Conservation (phyloP, 2,797 vertebrate genomes). For the Lithobates sylvaticus region DNA sequence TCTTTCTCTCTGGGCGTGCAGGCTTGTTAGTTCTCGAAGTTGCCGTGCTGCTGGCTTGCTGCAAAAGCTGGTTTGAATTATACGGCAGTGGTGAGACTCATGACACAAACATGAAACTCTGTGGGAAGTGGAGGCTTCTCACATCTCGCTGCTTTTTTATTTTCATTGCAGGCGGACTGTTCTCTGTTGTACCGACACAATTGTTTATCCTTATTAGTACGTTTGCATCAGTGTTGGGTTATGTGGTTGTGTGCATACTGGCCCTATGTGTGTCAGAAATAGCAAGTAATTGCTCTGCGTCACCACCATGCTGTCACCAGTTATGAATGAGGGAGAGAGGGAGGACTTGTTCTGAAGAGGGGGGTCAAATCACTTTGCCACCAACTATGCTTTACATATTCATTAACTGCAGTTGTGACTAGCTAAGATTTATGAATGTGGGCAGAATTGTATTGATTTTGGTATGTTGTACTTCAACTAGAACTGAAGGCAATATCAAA, state of each 20-base stretch:
- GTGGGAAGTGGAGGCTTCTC: background rate
- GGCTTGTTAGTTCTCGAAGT: background rate
- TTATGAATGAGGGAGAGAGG: background rate
- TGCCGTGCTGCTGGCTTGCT: background rate
- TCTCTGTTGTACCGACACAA: background rate
- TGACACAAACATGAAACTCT: background rate
- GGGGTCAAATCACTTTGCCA: no score
- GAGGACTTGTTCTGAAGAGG: background rate
- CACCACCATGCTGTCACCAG: background rate
- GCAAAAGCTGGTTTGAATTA: constrained; percentile 3
- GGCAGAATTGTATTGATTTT: no score
- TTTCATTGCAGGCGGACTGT: background rate
- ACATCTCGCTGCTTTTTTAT: background rate
- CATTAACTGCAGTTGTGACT: no score
- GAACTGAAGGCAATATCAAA: no score
- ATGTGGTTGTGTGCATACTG: background rate
- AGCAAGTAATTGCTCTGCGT: background rate
- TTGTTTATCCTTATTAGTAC: background rate
- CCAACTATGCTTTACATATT: no score
- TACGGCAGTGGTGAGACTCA: background rate
- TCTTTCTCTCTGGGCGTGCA: no score
- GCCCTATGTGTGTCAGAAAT: background rate
- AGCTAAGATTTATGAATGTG: no score
- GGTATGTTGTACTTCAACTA: no score
- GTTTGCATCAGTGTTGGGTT: background rate